Evolutionary conservation across 2,888 invertebrate genomes (phyloP).

Genomic region (Cheiracanthium punctorium): DNA sequence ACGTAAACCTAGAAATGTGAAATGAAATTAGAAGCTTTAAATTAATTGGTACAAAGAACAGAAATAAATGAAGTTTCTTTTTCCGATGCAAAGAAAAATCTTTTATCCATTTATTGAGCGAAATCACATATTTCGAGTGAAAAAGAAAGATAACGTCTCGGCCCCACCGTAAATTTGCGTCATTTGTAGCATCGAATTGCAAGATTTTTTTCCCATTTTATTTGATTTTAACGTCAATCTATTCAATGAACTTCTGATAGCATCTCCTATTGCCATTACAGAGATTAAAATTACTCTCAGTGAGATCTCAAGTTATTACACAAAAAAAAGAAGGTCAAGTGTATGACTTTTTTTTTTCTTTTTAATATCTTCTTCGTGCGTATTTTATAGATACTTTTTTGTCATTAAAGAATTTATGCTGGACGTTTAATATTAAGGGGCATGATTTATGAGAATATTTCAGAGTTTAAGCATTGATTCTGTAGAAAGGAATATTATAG

Average conservation of each 20-base stretch:
- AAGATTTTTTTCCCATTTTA: slow-evolving; percentile 10
- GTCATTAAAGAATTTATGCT: no score
- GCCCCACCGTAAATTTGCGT: slow-evolving; percentile 18
- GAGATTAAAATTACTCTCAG: background rate
- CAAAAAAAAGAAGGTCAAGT: no score
- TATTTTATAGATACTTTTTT: no score
- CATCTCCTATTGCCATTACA: background rate
- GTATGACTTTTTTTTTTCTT: no score
- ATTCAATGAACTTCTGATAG: background rate
- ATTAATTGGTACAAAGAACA: slow-evolving; percentile 6
- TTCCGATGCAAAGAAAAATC: slow-evolving; percentile 6
- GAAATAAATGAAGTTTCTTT: slow-evolving; percentile 18
- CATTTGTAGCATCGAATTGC: slow-evolving; percentile 33
- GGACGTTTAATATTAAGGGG: no score
- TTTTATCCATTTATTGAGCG: background rate
- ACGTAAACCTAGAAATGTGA: slow-evolving; percentile 11
- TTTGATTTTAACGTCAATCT: slow-evolving; percentile 27
- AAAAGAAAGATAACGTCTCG: background rate
- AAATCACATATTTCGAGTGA: slow-evolving; percentile 8
- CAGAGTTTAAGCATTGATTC: no score
- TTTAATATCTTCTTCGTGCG: no score
- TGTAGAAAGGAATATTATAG: no score
- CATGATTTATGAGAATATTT: no score
- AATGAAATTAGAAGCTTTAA: slow-evolving; percentile 30
- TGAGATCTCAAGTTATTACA: background rate